phyloP scores from a whole-genome alignment of 2,113 vertebrate genomes.

The Cheirogaleus medius region DNA sequence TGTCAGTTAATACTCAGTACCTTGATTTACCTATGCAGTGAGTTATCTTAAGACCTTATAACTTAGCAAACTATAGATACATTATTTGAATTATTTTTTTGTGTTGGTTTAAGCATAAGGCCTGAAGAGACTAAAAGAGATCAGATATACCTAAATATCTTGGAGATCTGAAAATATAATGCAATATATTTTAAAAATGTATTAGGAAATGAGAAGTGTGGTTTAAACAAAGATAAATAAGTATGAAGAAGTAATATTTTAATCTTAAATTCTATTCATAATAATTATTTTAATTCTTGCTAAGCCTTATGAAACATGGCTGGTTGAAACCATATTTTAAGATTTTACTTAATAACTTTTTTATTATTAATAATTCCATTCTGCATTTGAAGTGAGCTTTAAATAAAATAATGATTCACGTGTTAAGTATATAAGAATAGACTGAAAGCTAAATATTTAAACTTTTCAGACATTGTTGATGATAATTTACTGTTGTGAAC shows the following conservation, averaged over 20 bases:
- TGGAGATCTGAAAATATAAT: not conserved
- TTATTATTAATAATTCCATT: slow-evolving; percentile 55
- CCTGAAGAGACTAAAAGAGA: not conserved
- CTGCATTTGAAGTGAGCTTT: slow-evolving; percentile 25
- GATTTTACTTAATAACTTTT: slow-evolving; percentile 41
- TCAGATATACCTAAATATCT: not conserved
- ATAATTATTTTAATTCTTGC: slow-evolving; percentile 52
- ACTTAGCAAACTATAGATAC: not conserved
- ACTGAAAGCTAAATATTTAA: slow-evolving; percentile 23
- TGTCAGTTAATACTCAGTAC: not conserved
- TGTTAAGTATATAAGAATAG: slow-evolving; percentile 11
- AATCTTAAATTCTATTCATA: slow-evolving; percentile 48
- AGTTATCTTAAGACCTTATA: not conserved
- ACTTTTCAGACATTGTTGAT: not conserved
- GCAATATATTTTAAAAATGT: not conserved
- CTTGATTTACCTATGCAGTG: not conserved
- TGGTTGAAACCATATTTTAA: not conserved
- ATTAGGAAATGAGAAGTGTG: not conserved
- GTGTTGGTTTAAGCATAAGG: not conserved
- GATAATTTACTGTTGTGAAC: not conserved
- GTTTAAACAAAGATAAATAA: slow-evolving; percentile 37
- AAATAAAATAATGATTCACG: slow-evolving; percentile 42
- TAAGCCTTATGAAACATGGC: slow-evolving; percentile 28
- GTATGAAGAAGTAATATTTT: slow-evolving; percentile 32
- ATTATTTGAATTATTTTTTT: not conserved